These are phyloP conservation scores for Calidris pugnax DNA, from an alignment of 2,113 vertebrate species.

Conservation along the genomic window DNA sequence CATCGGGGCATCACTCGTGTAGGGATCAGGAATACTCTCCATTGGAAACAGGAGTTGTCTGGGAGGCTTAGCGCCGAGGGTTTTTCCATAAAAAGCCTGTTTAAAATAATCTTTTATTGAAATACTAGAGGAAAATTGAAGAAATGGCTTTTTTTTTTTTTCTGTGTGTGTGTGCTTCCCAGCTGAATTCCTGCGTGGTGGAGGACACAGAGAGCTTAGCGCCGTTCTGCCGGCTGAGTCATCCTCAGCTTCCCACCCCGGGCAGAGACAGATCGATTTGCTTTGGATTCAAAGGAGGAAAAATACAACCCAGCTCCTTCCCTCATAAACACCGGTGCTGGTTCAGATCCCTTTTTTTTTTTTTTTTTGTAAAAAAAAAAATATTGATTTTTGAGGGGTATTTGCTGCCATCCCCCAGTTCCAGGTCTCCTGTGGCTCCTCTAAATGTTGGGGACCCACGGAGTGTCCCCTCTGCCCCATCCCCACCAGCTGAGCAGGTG, in stretches of 20 bases:
- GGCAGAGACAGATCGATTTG: background rate
- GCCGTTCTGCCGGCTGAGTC: background rate
- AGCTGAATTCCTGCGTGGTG: background rate
- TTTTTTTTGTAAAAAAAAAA: background rate
- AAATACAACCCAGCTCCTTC: background rate
- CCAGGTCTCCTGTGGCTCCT: background rate
- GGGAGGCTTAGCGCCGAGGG: background rate
- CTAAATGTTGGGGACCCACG: background rate
- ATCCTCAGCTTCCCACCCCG: background rate
- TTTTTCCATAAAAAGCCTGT: background rate
- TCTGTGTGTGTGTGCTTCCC: background rate
- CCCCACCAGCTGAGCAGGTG: fast-evolving
- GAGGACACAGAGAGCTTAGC: background rate
- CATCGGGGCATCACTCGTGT: fast-evolving
- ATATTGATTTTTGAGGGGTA: background rate
- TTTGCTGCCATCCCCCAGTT: background rate
- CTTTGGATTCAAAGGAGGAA: background rate
- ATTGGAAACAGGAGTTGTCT: background rate
- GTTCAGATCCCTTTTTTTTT: background rate
- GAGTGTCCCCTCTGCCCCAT: background rate
- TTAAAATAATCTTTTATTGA: background rate
- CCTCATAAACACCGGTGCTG: fast-evolving
- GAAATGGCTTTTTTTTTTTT: background rate
- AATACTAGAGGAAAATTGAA: background rate
- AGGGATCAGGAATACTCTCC: background rate